A percentile compares a stretch with the other conserved stretches of the same genome.
These are phyloP conservation scores for Xiphorhynchus erythropygius DNA, from an alignment of 2,797 vertebrate genomes.

Conservation along the genomic window DNA sequence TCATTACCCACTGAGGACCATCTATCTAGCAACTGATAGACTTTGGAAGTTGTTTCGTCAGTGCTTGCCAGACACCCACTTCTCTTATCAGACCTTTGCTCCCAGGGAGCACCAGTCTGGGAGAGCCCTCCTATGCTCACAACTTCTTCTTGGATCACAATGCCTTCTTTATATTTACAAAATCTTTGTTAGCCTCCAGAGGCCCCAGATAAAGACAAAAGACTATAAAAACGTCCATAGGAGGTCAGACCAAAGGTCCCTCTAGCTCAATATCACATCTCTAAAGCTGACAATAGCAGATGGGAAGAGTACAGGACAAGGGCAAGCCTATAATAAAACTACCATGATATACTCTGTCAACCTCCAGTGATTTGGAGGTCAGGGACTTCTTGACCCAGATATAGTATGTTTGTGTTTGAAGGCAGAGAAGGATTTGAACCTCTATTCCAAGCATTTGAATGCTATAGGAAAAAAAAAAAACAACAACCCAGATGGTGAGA, in stretches of 20 bases:
- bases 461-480: background rate
- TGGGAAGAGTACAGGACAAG: background rate
- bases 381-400: constrained; percentile 46
- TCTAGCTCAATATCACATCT: background rate
- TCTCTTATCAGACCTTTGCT: constrained; percentile 47
- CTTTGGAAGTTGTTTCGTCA: constrained; percentile 20
- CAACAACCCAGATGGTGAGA: background rate
- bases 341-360: background rate
- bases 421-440: background rate
- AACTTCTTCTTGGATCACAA: constrained; percentile 22
- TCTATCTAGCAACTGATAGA: constrained; percentile 8
- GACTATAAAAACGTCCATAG: constrained; percentile 1
- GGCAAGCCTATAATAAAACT: constrained; percentile 20
- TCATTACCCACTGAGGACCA: background rate
- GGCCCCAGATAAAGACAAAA: constrained; percentile 52
- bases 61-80: constrained; percentile 35
- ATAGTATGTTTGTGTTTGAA: constrained; percentile 44
- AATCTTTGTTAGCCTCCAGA: constrained; percentile 43
- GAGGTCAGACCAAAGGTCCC: constrained; percentile 43
- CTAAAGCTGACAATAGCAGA: constrained; percentile 9
- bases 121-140: background rate
- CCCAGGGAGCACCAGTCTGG: background rate
- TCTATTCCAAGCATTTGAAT: constrained; percentile 13
- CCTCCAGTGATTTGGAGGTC: constrained; percentile 45
- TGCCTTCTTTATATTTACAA: constrained; percentile 16